Evolutionary conservation across 1,140 invertebrate species (phyloP), one percentile per base, ranked within the genome.

Genomic region (Listronotus bonariensis): DNA sequence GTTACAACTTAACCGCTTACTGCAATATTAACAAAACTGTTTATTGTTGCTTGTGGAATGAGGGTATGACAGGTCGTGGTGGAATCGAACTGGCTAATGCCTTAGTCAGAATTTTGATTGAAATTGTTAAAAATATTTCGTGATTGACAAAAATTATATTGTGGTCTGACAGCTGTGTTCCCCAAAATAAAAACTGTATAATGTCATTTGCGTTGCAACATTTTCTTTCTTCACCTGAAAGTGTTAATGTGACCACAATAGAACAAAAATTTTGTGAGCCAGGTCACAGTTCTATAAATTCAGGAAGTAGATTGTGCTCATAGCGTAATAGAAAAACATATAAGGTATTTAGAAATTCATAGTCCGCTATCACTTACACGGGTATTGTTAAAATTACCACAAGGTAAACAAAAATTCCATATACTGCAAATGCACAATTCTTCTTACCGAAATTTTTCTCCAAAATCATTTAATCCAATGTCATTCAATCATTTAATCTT

Each of bases 121-220:
- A 54, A 53, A 31, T 68, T n/a, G 15, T 60, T 14, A 20, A 18
- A 17, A 36, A 66, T 43, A 18, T 42, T 40, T 10, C 63, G 15
- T 8, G 31, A 12, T 6, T 68, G 8, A 54, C 18, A 20, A 64
- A 58, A 56, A 38, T 66, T 8, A 68, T 68, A 15, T 41, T 68
- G 18, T 68, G 61, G 54, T 57, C 51, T 31, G 67, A 68, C 17
- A 68, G 52, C 31, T 68, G 67, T 43, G 48, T 66, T 0, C 41
- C 61, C 0, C 52, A 68, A 49, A 68, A 66, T 51, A 48, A 51
- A 31, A 68, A 68, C 60, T 68, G 36, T 15, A 20, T 58, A 7
- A 38, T 66, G 54, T 46, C 48, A n/a, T 55, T 38, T 32, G 51
- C 51, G 12, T 10, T 67, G n/a, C 34, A 58, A n/a, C 0, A 61